phyloP scores from a whole-genome alignment of 2,797 vertebrate species.

The Gymnopithys bicolor region DNA sequence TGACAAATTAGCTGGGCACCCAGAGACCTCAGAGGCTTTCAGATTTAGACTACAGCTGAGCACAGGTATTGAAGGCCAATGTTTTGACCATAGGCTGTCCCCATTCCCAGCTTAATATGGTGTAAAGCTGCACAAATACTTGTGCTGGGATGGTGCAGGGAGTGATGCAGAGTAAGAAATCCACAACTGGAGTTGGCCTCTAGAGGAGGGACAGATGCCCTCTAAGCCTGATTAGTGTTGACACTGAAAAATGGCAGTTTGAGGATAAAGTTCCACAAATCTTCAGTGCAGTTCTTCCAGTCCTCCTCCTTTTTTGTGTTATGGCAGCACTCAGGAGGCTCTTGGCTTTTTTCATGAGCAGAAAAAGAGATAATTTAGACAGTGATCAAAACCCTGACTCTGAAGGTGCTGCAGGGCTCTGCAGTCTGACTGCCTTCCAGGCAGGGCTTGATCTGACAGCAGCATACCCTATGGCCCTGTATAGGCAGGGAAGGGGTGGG shows the following conservation, averaged over 20 bases:
- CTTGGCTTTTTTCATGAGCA: not conserved
- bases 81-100: not conserved
- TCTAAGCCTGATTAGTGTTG: not conserved
- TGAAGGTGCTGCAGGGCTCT: not conserved
- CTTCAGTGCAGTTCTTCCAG: not conserved
- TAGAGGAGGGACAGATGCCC: not conserved
- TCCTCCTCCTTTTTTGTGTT: not conserved
- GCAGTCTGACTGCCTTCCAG: not conserved
- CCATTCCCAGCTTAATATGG: not conserved
- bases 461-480: not conserved
- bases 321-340: not conserved
- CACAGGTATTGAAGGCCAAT: not conserved
- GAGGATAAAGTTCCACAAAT: not conserved
- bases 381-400: not conserved
- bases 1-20: not conserved
- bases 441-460: rapidly evolving
- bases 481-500: not conserved
- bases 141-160: not conserved
- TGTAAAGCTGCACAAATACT: not conserved
- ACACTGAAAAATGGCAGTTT: not conserved
- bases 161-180: not conserved
- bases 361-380: not conserved
- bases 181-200: not conserved
- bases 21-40: not conserved
- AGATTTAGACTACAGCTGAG: not conserved